Evolutionary conservation across 2,113 vertebrate genomes (phyloP).

Genomic region (Corythaixoides concolor): DNA sequence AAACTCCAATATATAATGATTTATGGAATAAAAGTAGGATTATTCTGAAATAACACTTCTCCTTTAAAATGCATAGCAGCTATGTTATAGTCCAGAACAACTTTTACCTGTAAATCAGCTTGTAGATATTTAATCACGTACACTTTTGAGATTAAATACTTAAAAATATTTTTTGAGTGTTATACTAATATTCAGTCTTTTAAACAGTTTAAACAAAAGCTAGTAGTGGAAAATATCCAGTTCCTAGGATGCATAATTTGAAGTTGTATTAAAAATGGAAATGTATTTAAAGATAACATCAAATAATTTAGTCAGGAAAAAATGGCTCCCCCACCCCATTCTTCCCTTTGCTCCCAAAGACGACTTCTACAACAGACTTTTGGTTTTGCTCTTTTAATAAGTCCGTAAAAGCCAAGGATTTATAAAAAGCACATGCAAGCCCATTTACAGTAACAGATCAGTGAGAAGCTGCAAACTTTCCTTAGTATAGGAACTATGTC

Average conservation of each 20-base stretch:
- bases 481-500: not conserved
- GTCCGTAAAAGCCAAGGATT: not conserved
- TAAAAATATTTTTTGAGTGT: not conserved
- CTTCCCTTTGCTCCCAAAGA: not conserved
- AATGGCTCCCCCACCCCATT: not conserved
- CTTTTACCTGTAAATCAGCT: not conserved
- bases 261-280: not conserved
- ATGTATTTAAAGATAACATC: not conserved
- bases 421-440: constrained; percentile 39
- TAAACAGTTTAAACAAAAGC: not conserved
- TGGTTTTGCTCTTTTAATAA: constrained; percentile 48
- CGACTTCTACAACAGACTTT: not conserved
- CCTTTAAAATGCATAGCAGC: not conserved
- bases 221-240: not conserved
- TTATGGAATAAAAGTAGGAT: not conserved
- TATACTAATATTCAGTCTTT: not conserved
- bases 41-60: not conserved
- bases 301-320: not conserved
- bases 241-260: not conserved
- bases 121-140: not conserved
- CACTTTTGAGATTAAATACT: not conserved
- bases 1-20: not conserved
- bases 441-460: not conserved
- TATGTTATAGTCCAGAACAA: not conserved
- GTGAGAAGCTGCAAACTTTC: not conserved